Base-by-base conservation (phyloP, 1,140 invertebrate genomes). In the Brevipalpus yothersi region DNA sequence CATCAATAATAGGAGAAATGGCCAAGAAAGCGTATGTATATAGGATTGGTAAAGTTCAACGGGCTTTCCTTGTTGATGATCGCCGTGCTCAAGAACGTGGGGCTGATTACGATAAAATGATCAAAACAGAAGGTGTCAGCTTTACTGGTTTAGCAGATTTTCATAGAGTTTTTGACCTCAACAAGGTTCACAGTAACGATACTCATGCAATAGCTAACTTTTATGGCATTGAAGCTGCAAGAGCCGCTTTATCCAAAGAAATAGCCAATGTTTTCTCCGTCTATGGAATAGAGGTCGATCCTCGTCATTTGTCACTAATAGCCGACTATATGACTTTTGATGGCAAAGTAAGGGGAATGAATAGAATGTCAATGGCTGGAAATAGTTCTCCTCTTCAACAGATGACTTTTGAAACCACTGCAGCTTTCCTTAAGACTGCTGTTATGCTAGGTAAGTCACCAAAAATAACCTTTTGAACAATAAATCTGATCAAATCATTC, bases 321-420 rank as follows among this genome's bases (percentile, higher is more conserved):
- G 86, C 92, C 0, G 93, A 98, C 73, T 97, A 95, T 69, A 98
- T 99, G 93, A 98, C 92, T 0, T 91, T 81, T 66, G 83, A 86
- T 68, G 95, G 95, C 1, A 74, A 73, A 11, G 94, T 86, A 66
- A 79, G 83, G 67, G 85, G 92, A 0, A 80, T 97, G 69, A 97
- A 84, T 71, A 75, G 93, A 40, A 80, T 79, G 68, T 88, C 87
- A 8, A 90, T 99, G 77, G 80, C 84, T 65, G 79, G 78, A 23
- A 86, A 81, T 45, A 75, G 85, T 0, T 97, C 92, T 4, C 65
- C 64, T 9, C 71, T 99, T 2, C 94, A 98, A 69, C 91, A 96
- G 73, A 97, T 98, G 84, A 92, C 85, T 3, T 99, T 94, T 68
- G 94, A 98, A 72, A 89, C 89, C 1, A 86, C 89, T 1, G 72